Evolutionary conservation across 2,113 vertebrate genomes (phyloP), one percentile per base, ranked within the genome.

Genomic region (Turnix velox): DNA sequence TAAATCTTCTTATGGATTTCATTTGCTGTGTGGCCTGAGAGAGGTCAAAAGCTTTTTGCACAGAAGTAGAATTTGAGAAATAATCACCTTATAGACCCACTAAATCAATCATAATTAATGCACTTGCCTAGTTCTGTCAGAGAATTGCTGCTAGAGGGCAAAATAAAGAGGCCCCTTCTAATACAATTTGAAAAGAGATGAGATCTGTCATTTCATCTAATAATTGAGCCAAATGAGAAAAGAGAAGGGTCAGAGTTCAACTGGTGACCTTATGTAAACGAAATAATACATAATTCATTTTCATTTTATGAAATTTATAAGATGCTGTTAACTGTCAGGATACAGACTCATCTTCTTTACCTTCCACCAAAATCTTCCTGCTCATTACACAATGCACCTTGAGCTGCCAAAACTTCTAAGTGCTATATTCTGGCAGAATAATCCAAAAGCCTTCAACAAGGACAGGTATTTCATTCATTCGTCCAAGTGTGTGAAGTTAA

Each of bases 51-150:
- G 99, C 99, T 99, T 98, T 98, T 93, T 77, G 92, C 97, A 97
- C 94, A 96, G 97, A 98, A 98, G 98, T 97, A 98, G 98, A 98
- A 99, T 98, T 98, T 98, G 98, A 98, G 98, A 98, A 98, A 98
- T 98, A 98, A 99, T 99, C 98, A 98, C 98, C 97, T 98, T 98
- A 97, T 97, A 98, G 98, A 98, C 97, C 97, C 96, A 98, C 97
- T 98, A 98, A 98, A 99, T 99, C 98, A 98, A 99, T 99, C 98
- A 99, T 98, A 98, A 99, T 99, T 99, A 99, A 99, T 98, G 98
- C 98, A 97, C 98, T 98, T 96, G 97, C 97, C 97, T 87, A 87
- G 97, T 98, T 97, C 97, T 98, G 98, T 98, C 98, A 98, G 97
- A 96, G 86, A 97, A 97, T 97, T 97, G 97, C 97, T 97, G 97